Base-by-base conservation (phyloP, 2,113 vertebrate species). In the Eulemur macaco region DNA sequence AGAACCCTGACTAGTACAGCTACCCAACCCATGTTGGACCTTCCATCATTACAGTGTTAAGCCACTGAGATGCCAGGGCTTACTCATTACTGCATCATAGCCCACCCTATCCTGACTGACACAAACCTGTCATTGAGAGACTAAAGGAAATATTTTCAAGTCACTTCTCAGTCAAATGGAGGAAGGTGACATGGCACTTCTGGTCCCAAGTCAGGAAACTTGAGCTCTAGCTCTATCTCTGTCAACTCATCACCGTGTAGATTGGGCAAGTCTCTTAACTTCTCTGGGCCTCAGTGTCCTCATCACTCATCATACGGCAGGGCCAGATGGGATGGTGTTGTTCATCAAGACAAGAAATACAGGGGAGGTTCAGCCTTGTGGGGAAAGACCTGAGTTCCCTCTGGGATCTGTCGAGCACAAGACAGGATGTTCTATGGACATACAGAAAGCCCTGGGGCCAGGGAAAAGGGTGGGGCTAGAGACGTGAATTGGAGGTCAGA, bases 1-100 rank as follows among this genome's bases (percentile, higher is more conserved):
- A 20, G 34, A 50, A 14, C 52, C 6, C 11, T 6, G 2, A 31
- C 34, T 29, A 29, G 37, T 6, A n/a, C 42, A 91, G 25, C 78
- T 52, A 11, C n/a, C 56, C n/a, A 54, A 14, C 34, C n/a, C 64
- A 3, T 1, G 1, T 0, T 8, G 47, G 29, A 86, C n/a, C 3
- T 39, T 52, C n/a, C 8, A 6, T 17, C 13, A 2, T 25, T 20
- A 29, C 13, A 20, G 17, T 64, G 69, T 56, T 15, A n/a, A 37
- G 58, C 6, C 54, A 39, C 74, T 18, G 54, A 60, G 47, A 42
- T 8, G 8, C 37, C 27, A 14, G 76, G 15, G 27, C 20, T 56
- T 37, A n/a, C 23, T 76, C 45, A 78, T 64, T 56, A 39, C 3
- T 52, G 23, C 17, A 47, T 64, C 58, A 7, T 3, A 66, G 47